phyloP scores from a whole-genome alignment of 2,888 invertebrate genomes.

The Latheticus oryzae region DNA sequence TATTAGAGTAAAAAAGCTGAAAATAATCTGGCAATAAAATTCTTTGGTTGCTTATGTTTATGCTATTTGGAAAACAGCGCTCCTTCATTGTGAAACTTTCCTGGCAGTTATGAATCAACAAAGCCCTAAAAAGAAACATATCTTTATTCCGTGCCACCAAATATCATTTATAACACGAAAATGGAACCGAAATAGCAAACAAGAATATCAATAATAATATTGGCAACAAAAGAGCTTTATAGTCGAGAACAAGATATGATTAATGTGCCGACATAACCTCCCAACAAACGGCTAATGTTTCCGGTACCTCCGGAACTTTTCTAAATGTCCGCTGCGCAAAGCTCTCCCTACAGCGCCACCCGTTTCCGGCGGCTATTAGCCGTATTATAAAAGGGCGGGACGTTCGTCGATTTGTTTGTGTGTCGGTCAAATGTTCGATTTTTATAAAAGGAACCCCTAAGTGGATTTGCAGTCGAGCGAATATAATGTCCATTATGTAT shows the following conservation, averaged over 20 bases:
- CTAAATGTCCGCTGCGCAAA: constrained; percentile 59
- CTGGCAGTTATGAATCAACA: constrained; percentile 15
- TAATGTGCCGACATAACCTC: constrained; percentile 63
- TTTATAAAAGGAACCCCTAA: constrained; percentile 47
- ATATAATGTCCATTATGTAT: constrained; percentile 57
- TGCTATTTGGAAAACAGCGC: constrained; percentile 10
- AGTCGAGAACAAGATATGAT: constrained; percentile 63
- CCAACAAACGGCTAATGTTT: constrained; percentile 65
- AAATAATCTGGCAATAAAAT: no score
- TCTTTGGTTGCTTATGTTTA: not conserved
- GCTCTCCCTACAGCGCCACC: constrained; percentile 58
- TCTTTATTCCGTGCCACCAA: constrained; percentile 61
- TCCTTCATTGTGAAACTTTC: constrained; percentile 23
- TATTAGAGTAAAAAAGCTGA: no score
- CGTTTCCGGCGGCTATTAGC: constrained; percentile 64
- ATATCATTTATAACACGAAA: constrained; percentile 65
- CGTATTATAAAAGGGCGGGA: constrained; percentile 64
- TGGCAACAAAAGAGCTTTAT: constrained; percentile 57
- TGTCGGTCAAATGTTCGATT: constrained; percentile 45
- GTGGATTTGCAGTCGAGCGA: constrained; percentile 59
- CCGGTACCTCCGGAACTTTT: constrained; percentile 64
- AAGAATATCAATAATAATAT: constrained; percentile 66
- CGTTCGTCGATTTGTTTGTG: constrained; percentile 61
- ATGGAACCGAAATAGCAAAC: constrained; percentile 63
- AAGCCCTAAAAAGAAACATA: constrained; percentile 54